A percentile compares a stretch with the other conserved stretches of the same genome.
Evolutionary conservation across 2,797 vertebrate species (phyloP).

Genomic region (Tolypeutes matacus): DNA sequence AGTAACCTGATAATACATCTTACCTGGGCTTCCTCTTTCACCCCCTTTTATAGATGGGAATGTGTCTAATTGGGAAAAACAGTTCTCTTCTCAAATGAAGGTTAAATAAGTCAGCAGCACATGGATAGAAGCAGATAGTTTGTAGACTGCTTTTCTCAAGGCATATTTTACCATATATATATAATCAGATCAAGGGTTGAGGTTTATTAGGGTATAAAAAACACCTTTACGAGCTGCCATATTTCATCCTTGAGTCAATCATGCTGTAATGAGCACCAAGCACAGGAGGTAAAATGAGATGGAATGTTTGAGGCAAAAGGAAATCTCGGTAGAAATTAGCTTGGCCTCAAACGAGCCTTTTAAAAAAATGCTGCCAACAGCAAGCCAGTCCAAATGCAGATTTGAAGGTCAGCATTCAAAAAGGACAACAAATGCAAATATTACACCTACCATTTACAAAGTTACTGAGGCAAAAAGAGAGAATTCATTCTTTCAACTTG

Average conservation of each 20-base stretch:
- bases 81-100: conserved; percentile 30
- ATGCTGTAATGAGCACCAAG: conserved; percentile 72
- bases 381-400: conserved; percentile 60
- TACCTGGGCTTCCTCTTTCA: not conserved
- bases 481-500: conserved; percentile 20
- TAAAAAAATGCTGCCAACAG: conserved; percentile 61
- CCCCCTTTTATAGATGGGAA: not conserved
- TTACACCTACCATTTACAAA: conserved; percentile 67
- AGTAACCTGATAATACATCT: not conserved
- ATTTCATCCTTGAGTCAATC: conserved; percentile 79
- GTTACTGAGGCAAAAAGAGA: conserved; percentile 55
- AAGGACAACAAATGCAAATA: conserved; percentile 75
- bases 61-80: conserved; percentile 11
- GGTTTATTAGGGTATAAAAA: conserved; percentile 65
- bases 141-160: conserved; percentile 4
- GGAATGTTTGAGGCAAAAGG: conserved; percentile 72
- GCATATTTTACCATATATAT: conserved; percentile 56
- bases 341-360: conserved; percentile 75
- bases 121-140: not conserved
- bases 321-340: conserved; percentile 78
- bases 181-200: conserved; percentile 68
- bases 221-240: conserved; percentile 55
- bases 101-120: conserved; percentile 54
- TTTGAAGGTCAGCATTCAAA: conserved; percentile 72
- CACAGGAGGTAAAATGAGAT: conserved; percentile 72